Percentiles rank a stretch among this genome's conserved stretches.
These are phyloP conservation scores for Ophonus ardosiacus DNA, from an alignment of 2,888 invertebrate genomes.

Conservation along the genomic window DNA sequence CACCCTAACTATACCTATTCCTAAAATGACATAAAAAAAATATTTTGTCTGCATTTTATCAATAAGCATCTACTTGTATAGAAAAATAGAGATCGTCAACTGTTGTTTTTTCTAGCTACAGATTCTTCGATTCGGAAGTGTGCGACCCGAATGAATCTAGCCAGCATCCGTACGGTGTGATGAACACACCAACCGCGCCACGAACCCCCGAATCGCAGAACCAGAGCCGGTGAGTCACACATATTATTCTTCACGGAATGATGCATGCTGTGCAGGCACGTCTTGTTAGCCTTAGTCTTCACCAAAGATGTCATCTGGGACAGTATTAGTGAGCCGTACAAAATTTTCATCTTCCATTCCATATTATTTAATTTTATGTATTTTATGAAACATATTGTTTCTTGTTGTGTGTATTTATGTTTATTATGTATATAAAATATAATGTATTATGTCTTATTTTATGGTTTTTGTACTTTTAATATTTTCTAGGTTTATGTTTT, in stretches of 20 bases:
- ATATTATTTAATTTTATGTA: constrained; percentile 24
- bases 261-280: constrained; percentile 41
- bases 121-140: constrained; percentile 76
- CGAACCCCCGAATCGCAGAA: constrained; percentile 79
- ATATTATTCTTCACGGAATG: constrained; percentile 28
- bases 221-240: constrained; percentile 74
- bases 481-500: constrained; percentile 31
- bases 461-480: constrained; percentile 10
- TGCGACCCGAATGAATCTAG: constrained; percentile 72
- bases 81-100: no score
- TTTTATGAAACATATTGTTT: constrained; percentile 61
- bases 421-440: constrained; percentile 39
- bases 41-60: no score
- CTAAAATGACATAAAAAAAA: no score
- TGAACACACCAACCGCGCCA: constrained; percentile 82
- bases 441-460: constrained; percentile 5
- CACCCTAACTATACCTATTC: no score
- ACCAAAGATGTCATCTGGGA: constrained; percentile 38
- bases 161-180: constrained; percentile 75
- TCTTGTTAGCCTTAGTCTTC: constrained; percentile 10
- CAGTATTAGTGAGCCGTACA: constrained; percentile 33
- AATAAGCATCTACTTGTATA: no score
- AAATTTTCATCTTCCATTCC: constrained; percentile 25
- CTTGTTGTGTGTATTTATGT: constrained; percentile 44
- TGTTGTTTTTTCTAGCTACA: constrained; percentile 69